Conservation (phyloP, 2,888 invertebrate genomes). For the Augiades crinisus region DNA sequence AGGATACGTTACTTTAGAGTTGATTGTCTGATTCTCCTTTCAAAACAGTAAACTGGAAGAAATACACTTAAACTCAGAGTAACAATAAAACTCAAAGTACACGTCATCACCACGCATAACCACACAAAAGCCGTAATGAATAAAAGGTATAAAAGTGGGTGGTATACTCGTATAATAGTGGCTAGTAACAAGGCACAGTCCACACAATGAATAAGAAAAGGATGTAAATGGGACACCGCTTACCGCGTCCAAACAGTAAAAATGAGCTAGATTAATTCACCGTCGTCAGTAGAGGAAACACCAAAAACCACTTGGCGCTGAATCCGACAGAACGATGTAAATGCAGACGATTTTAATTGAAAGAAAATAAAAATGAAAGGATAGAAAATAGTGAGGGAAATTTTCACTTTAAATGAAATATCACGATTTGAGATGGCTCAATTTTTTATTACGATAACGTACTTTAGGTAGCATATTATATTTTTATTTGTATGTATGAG, state of each 20-base stretch:
- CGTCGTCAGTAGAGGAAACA: slow-evolving; percentile 26
- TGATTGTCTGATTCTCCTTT: too few species aligned
- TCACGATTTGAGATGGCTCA: slow-evolving; percentile 4
- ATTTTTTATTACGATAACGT: not conserved
- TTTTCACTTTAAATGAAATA: slow-evolving; percentile 13
- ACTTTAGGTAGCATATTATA: too few species aligned
- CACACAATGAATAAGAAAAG: slow-evolving; percentile 26
- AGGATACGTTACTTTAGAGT: too few species aligned
- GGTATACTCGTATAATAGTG: slow-evolving; percentile 17
- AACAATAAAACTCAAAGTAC: not conserved
- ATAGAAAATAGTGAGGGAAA: slow-evolving; percentile 13
- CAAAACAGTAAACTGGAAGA: too few species aligned
- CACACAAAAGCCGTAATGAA: slow-evolving; percentile 13
- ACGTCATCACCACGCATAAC: not conserved
- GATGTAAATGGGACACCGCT: slow-evolving; percentile 27
- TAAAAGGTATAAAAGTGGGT: slow-evolving; percentile 15
- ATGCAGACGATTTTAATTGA: slow-evolving; percentile 27
- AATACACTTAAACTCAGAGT: too few species aligned
- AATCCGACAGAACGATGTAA: slow-evolving; percentile 26
- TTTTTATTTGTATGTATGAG: too few species aligned
- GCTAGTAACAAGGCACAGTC: slow-evolving; percentile 21
- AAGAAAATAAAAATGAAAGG: slow-evolving; percentile 25
- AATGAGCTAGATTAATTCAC: slow-evolving; percentile 28
- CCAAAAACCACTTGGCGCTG: slow-evolving; percentile 26
- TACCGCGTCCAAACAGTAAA: slow-evolving; percentile 27